Percentiles rank a stretch among this genome's conserved stretches.
phyloP scores from a whole-genome alignment of 2,797 vertebrate species.

The Pangasius sanitwongsei region DNA sequence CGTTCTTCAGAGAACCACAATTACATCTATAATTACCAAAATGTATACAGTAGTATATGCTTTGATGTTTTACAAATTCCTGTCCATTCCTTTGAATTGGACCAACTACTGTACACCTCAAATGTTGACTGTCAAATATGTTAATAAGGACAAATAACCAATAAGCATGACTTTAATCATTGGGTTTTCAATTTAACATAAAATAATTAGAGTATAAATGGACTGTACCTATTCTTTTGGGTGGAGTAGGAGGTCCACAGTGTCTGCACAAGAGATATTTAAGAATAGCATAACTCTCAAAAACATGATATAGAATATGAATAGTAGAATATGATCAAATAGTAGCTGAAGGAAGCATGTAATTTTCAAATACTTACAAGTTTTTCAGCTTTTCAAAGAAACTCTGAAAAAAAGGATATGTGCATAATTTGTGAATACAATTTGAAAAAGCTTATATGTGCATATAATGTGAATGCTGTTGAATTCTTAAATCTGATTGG shows the following conservation, averaged over 20 bases:
- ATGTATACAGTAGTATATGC: neutral
- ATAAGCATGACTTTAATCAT: neutral
- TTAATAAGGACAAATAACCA: neutral
- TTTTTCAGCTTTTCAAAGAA: constrained; percentile 76
- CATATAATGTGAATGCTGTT: neutral
- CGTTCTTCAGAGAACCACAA: neutral
- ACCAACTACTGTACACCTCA: neutral
- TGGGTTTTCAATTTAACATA: neutral
- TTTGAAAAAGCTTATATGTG: neutral
- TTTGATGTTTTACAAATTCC: neutral
- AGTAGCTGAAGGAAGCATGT: neutral
- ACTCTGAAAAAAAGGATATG: constrained; percentile 66
- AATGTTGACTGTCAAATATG: neutral
- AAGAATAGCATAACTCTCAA: neutral
- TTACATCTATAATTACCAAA: neutral
- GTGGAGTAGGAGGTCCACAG: constrained; percentile 70
- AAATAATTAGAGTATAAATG: neutral
- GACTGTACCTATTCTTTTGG: constrained; percentile 70
- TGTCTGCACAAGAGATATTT: constrained; percentile 52
- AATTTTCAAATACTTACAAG: constrained; percentile 66
- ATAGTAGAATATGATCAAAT: neutral
- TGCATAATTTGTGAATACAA: constrained; percentile 1
- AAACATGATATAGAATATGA: constrained; percentile 2
- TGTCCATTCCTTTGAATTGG: neutral
- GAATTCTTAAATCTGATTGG: neutral